A percentile compares a stretch with the other conserved stretches of the same genome.
phyloP scores from a whole-genome alignment of 2,888 invertebrate species.

The Papilio protenor region DNA sequence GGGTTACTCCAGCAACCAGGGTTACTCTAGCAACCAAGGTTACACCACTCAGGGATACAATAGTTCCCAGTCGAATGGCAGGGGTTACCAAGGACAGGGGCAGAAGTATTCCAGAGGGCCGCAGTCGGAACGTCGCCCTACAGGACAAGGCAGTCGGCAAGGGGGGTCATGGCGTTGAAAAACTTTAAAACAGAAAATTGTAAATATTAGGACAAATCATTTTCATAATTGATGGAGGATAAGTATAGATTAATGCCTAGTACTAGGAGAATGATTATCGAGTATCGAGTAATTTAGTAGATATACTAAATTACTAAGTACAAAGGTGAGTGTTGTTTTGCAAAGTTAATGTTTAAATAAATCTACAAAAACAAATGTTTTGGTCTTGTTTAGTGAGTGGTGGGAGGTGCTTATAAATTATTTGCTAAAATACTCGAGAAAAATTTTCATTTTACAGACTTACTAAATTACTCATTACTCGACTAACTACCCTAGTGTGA shows the following conservation, averaged over 20 bases:
- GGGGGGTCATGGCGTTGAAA: slow-evolving; percentile 52
- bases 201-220: not conserved
- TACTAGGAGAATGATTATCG: too few relatives aligned
- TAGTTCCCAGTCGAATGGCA: slow-evolving; percentile 31
- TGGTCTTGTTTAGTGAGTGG: too few relatives aligned
- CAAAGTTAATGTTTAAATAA: too few relatives aligned
- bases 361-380: too few relatives aligned
- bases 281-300: too few relatives aligned
- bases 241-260: not conserved
- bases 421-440: too few relatives aligned
- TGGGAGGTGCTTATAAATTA: too few relatives aligned
- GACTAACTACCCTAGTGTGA: too few relatives aligned
- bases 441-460: too few relatives aligned
- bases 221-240: not conserved
- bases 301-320: too few relatives aligned
- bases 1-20: slow-evolving; percentile 40
- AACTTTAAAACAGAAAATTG: not conserved
- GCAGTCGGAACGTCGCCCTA: slow-evolving; percentile 46
- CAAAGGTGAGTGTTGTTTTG: too few relatives aligned
- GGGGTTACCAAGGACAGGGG: slow-evolving; percentile 46
- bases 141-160: slow-evolving; percentile 45
- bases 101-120: slow-evolving; percentile 43
- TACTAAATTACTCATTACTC: not conserved
- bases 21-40: slow-evolving; percentile 46
- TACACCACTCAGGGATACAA: slow-evolving; percentile 47